phyloP scores from a whole-genome alignment of 2,113 vertebrate genomes.

The Sarotherodon lohbergeri region DNA sequence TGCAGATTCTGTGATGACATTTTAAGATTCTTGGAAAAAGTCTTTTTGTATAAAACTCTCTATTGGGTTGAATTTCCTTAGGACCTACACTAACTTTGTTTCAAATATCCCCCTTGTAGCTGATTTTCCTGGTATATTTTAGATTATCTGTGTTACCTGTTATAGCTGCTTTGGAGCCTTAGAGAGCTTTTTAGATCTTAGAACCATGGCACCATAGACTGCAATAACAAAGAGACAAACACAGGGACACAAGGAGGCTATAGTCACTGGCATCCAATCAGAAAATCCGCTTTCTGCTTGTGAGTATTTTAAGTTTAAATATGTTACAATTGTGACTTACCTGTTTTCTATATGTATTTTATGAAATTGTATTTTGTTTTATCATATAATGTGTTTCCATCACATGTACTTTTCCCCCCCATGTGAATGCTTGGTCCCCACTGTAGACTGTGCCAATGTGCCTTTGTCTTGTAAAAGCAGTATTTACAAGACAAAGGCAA shows the following conservation, averaged over 20 bases:
- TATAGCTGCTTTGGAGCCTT: not conserved
- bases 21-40: not conserved
- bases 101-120: not conserved
- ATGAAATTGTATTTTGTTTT: not conserved
- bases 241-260: not conserved
- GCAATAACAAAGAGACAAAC: not conserved
- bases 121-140: not conserved
- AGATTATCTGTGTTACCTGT: not conserved
- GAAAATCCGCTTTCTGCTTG: not conserved
- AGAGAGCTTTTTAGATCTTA: not conserved
- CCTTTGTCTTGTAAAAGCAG: not conserved
- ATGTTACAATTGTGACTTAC: not conserved
- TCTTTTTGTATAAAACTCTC: too few species aligned
- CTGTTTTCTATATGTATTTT: not conserved
- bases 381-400: not conserved
- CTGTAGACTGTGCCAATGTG: not conserved
- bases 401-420: not conserved
- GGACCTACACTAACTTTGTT: not conserved
- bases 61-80: not conserved
- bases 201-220: too few species aligned
- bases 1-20: not conserved
- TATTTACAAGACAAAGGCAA: not conserved
- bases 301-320: not conserved
- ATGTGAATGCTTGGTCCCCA: not conserved
- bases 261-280: not conserved